Evolutionary conservation across 2,113 vertebrate species (phyloP).

Genomic region (crab-eating macaque (Macaca fascicularis)): T2T-MFA8v1.1 NC_088386.1:132947501-132948000

Average conservation of each 20-base stretch:
- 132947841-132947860: rapidly evolving
- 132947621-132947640: conserved; percentile 47
- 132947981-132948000: neutral
- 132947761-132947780: rapidly evolving
- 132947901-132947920: neutral
- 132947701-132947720: neutral
- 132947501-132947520: neutral
- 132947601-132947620: neutral
- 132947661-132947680: neutral
- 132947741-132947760: rapidly evolving
- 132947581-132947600: neutral
- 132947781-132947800: rapidly evolving
- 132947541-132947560: neutral
- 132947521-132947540: neutral
- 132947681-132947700: neutral
- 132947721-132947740: rapidly evolving
- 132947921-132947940: neutral
- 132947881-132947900: neutral
- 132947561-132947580: neutral
- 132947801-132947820: neutral
- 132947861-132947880: neutral
- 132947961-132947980: neutral
- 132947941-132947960: neutral
- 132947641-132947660: conserved; percentile 45
- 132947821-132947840: neutral